These are phyloP conservation scores for Blastomussa wellsi DNA, from an alignment of 92 coral and sea anemone genomes.

Conservation along the genomic window DNA sequence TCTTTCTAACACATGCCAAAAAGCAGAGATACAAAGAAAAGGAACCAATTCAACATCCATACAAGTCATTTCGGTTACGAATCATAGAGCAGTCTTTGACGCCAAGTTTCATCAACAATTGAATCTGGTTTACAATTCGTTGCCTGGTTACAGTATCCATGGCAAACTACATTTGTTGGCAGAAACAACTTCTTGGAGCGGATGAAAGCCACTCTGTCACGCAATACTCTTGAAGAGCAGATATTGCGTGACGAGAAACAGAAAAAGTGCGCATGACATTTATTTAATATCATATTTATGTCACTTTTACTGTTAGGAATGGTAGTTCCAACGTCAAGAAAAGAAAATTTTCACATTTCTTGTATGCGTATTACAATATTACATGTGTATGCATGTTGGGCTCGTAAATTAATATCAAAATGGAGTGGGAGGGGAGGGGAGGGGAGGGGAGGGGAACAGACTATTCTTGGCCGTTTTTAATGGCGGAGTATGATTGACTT, in stretches of 20 bases:
- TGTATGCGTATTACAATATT: background rate
- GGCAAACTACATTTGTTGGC: background rate
- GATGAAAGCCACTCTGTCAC: background rate
- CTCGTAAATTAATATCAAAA: background rate
- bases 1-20: background rate
- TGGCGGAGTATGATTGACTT: conserved; percentile 65
- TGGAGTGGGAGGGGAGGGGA: background rate
- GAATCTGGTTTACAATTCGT: background rate
- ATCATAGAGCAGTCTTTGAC: background rate
- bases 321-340: background rate
- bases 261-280: background rate
- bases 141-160: background rate
- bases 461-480: conserved; percentile 34
- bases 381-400: background rate
- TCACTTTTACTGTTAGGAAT: background rate
- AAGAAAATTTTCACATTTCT: background rate
- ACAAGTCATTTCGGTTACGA: background rate
- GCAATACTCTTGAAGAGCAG: background rate
- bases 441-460: background rate
- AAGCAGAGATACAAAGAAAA: background rate
- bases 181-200: background rate
- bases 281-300: background rate
- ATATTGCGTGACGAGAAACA: background rate
- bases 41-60: background rate
- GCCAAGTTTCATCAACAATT: background rate